A percentile compares a stretch with the other conserved stretches of the same genome.
Evolutionary conservation across 2,888 invertebrate genomes (phyloP).

Genomic region (Siphonodentalium dalli): DNA sequence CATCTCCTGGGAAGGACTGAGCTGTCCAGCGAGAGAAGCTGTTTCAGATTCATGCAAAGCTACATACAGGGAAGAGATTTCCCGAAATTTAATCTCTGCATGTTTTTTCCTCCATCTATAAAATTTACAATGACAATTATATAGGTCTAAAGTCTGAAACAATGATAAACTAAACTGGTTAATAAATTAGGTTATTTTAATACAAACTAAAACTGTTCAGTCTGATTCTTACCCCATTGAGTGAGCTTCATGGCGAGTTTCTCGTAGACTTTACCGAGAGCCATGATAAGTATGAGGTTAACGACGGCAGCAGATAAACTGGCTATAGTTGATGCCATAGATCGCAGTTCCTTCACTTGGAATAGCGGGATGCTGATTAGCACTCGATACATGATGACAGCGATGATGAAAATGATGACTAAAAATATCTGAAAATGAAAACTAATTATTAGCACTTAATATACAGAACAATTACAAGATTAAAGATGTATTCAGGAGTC

Average conservation of each 20-base stretch:
- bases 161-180: too few species aligned
- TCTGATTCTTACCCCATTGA: slow-evolving; percentile 67
- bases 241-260: slow-evolving; percentile 69
- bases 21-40: too few species aligned
- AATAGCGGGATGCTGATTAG: slow-evolving; percentile 69
- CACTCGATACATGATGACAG: slow-evolving; percentile 70
- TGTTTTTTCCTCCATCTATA: not conserved
- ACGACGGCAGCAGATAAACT: slow-evolving; percentile 69
- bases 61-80: not conserved
- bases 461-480: too few species aligned
- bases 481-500: too few species aligned
- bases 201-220: not conserved
- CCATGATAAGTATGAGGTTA: slow-evolving; percentile 70
- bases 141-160: too few species aligned
- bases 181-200: too few species aligned
- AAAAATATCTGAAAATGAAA: slow-evolving; percentile 66
- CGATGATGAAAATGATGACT: slow-evolving; percentile 70
- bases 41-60: too few species aligned
- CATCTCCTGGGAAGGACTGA: too few species aligned
- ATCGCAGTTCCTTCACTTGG: slow-evolving; percentile 63
- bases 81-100: not conserved
- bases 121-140: not conserved
- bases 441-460: too few species aligned
- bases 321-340: slow-evolving; percentile 68
- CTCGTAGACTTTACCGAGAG: slow-evolving; percentile 69